These are phyloP conservation scores for fruit fly (Drosophila melanogaster) DNA, from an alignment of 1,140 invertebrate genomes.

Conservation along the genomic window Release_6_plus_ISO1_MT NT_037436.4:14956501-14957000, in stretches of 20 bases:
- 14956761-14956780: constrained; percentile 49
- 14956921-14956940: constrained; percentile 17
- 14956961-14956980: constrained; percentile 45
- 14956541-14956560: constrained; percentile 32
- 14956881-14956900: constrained; percentile 36
- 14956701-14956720: constrained; percentile 54
- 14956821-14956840: constrained; percentile 53
- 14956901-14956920: constrained; percentile 36
- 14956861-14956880: constrained; percentile 45
- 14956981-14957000: constrained; percentile 8
- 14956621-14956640: constrained; percentile 50
- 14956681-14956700: constrained; percentile 20
- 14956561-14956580: constrained; percentile 33
- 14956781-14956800: constrained; percentile 27
- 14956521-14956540: constrained; percentile 33
- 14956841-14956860: constrained; percentile 42
- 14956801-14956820: constrained; percentile 45
- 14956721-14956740: constrained; percentile 51
- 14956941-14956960: constrained; percentile 45
- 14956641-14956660: constrained; percentile 30
- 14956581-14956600: constrained; percentile 50
- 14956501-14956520: constrained; percentile 48
- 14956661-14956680: constrained; percentile 23
- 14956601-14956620: constrained; percentile 43
- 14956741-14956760: constrained; percentile 23